These are phyloP conservation scores for Nomada ferruginata DNA, from an alignment of 2,888 invertebrate species.

Conservation along the genomic window DNA sequence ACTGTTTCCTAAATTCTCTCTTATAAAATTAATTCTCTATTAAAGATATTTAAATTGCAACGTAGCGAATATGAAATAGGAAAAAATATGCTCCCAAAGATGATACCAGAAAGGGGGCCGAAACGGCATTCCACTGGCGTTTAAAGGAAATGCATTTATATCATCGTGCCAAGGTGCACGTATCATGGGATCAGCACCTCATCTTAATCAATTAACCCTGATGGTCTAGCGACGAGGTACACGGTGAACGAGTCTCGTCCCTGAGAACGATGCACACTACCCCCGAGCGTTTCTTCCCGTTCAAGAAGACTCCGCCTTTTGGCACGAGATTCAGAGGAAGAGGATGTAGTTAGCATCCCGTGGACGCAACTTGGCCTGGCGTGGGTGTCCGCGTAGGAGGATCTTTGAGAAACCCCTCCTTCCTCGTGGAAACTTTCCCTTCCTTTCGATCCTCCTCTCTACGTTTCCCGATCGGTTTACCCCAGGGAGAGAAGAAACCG, in stretches of 20 bases:
- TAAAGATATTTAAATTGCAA: too few relatives aligned
- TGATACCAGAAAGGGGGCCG: background rate
- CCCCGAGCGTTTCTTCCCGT: conserved; percentile 38
- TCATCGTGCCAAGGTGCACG: background rate
- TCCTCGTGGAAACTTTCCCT: conserved; percentile 51
- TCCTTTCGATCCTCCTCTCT: conserved; percentile 65
- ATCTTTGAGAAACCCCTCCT: conserved; percentile 77
- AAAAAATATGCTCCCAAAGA: background rate
- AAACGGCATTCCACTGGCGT: background rate
- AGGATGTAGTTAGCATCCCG: conserved; percentile 54
- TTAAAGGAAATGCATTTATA: conserved; percentile 9
- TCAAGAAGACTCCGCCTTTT: conserved; percentile 69
- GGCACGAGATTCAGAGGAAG: conserved; percentile 50
- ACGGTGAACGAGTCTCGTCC: conserved; percentile 27
- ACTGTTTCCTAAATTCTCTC: background rate
- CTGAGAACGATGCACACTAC: conserved; percentile 36
- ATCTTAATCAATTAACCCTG: conserved; percentile 31
- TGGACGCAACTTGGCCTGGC: conserved; percentile 51
- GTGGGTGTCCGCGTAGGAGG: conserved; percentile 81
- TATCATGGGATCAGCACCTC: conserved; percentile 19
- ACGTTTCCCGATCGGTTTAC: conserved; percentile 32
- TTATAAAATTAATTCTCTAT: too few relatives aligned
- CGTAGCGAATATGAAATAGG: too few relatives aligned
- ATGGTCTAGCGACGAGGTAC: conserved; percentile 31
- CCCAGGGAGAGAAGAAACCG: conserved; percentile 41